A percentile compares a stretch with the other conserved stretches of the same genome.
phyloP scores from a whole-genome alignment of 2,113 vertebrate genomes.

The Dicentrarchus labrax region DNA sequence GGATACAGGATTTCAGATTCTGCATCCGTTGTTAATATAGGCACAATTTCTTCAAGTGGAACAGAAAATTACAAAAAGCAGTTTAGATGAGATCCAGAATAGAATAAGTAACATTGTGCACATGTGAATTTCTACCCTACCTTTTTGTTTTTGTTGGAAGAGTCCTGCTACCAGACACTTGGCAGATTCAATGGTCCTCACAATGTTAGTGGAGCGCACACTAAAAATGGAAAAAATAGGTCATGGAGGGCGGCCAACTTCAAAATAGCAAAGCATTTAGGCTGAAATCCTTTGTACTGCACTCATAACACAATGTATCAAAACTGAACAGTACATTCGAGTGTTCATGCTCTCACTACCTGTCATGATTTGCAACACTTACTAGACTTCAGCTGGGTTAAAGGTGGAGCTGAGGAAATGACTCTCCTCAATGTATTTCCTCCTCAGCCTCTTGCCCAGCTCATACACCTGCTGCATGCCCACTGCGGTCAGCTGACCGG shows the following conservation, averaged over 20 bases:
- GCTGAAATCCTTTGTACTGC: conserved; percentile 18
- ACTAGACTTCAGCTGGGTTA: conserved; percentile 92
- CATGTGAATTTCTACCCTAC: conserved; percentile 71
- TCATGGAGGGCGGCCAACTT: conserved; percentile 43
- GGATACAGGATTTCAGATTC: conserved; percentile 94
- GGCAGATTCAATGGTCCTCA: conserved; percentile 94
- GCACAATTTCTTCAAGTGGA: conserved; percentile 81
- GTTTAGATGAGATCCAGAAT: conserved; percentile 10
- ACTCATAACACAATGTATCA: conserved; percentile 20
- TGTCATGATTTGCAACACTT: conserved; percentile 79
- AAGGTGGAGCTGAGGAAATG: conserved; percentile 88
- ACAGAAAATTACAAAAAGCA: conserved; percentile 15
- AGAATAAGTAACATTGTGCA: conserved; percentile 1
- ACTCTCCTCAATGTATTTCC: conserved; percentile 87
- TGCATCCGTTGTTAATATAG: conserved; percentile 89
- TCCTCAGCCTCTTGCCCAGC: conserved; percentile 90
- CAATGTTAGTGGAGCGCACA: conserved; percentile 94
- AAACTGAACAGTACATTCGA: neutral
- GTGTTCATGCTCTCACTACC: neutral
- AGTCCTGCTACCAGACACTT: conserved; percentile 94
- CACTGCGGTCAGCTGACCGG: conserved; percentile 93
- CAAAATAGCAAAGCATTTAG: conserved; percentile 50
- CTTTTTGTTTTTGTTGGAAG: conserved; percentile 91
- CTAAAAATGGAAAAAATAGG: conserved; percentile 80
- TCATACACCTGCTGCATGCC: conserved; percentile 96